Base-by-base conservation (phyloP, 2,888 invertebrate species). In the Cordylochernes scorpioides region DNA sequence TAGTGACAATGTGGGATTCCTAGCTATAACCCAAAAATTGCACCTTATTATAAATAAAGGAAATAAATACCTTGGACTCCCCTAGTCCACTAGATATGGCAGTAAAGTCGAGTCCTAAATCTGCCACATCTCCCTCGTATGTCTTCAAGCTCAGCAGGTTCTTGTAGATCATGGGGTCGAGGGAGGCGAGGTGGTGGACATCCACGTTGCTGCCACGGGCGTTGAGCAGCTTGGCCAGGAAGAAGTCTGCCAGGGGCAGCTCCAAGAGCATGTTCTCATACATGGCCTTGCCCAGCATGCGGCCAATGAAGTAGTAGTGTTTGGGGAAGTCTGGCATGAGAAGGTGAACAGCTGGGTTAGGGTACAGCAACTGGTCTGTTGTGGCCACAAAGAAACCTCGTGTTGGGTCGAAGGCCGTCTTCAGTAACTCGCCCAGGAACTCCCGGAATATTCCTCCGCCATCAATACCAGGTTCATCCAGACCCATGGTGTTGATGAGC, bases 361-460 rank as follows among this genome's bases (percentile, higher is more conserved):
- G 94, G 53, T 91, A 97, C 19, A 97, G 57, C 56, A 80, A 69
- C 49, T 84, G 77, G 52, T 91, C 86, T 36, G 71, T 70, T 4
- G 88, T 88, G 17, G 82, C 53, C 33, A 64, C 59, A 50, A 88
- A 88, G 50, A 94, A 71, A 0, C 94, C 94, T 30, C 91, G 62
- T 52, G 88, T 88, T 0, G 94, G 88, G 58, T 94, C 88, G 49
- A 91, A 91, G 1, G 78, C 77, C 0, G 86, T 80, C 61, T 80
- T 84, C 16, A 94, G 62, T 7, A 94, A 59, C 52, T 91, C 88
- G 2, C 75, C 73, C 3, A 94, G 60, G 51, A 94, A 94, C 53
- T 97, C 97, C 26, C 91, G 63, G 49, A 88, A 86, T 9, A 97
- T 65, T 1, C 94, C 94, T 2, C 94, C 94, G 3, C 94, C 94